These are phyloP conservation scores for Phrynocephalus forsythii DNA, from an alignment of 2,797 vertebrate species.

Conservation along the genomic window DNA sequence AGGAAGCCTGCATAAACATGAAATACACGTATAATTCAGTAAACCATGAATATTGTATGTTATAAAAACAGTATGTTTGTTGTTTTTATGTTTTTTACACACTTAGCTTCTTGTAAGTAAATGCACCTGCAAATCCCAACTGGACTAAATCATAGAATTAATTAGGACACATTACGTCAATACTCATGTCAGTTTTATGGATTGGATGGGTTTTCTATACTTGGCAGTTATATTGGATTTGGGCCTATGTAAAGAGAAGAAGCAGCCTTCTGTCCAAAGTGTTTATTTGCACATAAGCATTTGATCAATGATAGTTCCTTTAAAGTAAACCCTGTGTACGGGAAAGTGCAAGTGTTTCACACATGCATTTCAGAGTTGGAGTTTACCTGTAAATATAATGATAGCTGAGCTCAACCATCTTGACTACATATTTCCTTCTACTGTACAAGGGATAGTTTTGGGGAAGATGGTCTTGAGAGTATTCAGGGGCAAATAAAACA, in stretches of 20 bases:
- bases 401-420: neutral
- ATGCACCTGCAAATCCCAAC: too few species aligned
- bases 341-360: neutral
- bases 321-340: neutral
- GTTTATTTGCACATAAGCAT: neutral
- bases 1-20: neutral
- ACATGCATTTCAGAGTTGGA: neutral
- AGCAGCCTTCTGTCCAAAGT: neutral
- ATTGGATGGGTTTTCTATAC: too few species aligned
- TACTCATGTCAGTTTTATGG: too few species aligned
- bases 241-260: neutral
- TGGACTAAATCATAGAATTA: too few species aligned
- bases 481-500: neutral
- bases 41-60: neutral
- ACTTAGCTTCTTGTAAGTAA: too few species aligned
- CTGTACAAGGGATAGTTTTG: neutral
- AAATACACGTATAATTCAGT: neutral
- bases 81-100: neutral
- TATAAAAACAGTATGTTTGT: neutral
- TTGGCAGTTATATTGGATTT: too few species aligned
- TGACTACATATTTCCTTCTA: neutral
- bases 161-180: too few species aligned
- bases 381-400: neutral
- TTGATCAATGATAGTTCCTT: neutral
- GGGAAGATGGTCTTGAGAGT: neutral